Conservation (phyloP, 2,797 vertebrate species). For the Tangara arthus region DNA sequence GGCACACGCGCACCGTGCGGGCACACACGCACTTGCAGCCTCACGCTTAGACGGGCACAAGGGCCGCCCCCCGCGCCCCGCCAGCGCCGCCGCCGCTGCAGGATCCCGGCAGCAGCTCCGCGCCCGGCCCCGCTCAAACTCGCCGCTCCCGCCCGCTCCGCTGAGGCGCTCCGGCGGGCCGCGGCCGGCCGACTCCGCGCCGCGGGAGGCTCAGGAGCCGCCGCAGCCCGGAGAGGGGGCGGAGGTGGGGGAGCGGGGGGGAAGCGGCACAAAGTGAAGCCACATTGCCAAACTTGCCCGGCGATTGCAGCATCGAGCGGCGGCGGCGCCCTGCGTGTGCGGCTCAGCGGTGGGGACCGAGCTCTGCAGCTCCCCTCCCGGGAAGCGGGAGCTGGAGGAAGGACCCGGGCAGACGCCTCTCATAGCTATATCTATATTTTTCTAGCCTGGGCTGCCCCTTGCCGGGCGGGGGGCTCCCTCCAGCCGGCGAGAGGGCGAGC, state of each 20-base stretch:
- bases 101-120: constrained; percentile 23
- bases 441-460: constrained; percentile 38
- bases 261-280: constrained; percentile 72
- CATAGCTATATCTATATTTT: constrained; percentile 1
- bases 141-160: not conserved
- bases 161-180: not conserved
- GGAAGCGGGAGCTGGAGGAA: constrained; percentile 46
- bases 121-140: not conserved
- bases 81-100: not conserved
- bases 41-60: not conserved
- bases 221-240: constrained; percentile 40
- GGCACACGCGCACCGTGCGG: constrained; percentile 18
- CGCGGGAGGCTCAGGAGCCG: constrained; percentile 14
- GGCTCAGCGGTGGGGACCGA: constrained; percentile 36
- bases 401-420: constrained; percentile 49
- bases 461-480: constrained; percentile 15
- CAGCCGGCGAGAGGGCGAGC: constrained; percentile 2
- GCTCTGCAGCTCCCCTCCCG: constrained; percentile 68
- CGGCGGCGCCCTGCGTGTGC: constrained; percentile 68
- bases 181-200: not conserved
- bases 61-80: constrained; percentile 47
- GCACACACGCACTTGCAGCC: not conserved
- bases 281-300: constrained; percentile 71
- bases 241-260: constrained; percentile 41
- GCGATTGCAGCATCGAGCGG: constrained; percentile 74